phyloP scores from a whole-genome alignment of 30 jellyfish, hydroid and myxozoan genomes.

The Aurelia aurita region DNA sequence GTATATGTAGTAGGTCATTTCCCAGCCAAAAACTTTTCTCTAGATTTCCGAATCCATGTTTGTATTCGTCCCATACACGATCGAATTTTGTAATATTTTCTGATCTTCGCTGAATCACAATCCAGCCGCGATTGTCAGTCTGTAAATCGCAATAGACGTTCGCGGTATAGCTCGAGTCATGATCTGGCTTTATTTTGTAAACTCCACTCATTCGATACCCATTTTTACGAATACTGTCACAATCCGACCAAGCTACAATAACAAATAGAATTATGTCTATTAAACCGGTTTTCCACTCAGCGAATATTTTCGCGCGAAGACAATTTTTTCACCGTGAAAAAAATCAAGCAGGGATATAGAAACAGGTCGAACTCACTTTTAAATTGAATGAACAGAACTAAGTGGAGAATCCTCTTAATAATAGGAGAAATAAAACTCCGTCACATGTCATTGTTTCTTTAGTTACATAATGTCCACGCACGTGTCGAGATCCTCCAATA shows the following conservation, averaged over 20 bases:
- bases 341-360: no score
- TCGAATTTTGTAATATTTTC: neutral
- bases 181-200: neutral
- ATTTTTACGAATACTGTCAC: neutral
- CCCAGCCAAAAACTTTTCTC: neutral
- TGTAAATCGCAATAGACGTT: neutral
- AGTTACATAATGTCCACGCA: no score
- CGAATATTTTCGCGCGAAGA: no score
- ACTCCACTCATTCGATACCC: neutral
- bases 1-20: neutral
- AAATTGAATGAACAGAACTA: no score
- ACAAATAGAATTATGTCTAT: neutral
- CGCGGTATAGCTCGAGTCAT: no score
- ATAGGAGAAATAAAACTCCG: no score
- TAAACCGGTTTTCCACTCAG: no score
- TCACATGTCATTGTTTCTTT: no score
- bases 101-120: neutral
- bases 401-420: no score
- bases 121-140: neutral
- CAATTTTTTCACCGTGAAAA: no score
- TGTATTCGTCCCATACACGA: slow-evolving; percentile 9
- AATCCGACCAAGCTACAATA: neutral
- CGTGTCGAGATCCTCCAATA: no score
- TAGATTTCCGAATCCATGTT: neutral
- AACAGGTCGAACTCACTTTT: no score